These are phyloP conservation scores for Rhaphigaster nebulosa DNA, from an alignment of 2,888 invertebrate genomes.

Conservation along the genomic window DNA sequence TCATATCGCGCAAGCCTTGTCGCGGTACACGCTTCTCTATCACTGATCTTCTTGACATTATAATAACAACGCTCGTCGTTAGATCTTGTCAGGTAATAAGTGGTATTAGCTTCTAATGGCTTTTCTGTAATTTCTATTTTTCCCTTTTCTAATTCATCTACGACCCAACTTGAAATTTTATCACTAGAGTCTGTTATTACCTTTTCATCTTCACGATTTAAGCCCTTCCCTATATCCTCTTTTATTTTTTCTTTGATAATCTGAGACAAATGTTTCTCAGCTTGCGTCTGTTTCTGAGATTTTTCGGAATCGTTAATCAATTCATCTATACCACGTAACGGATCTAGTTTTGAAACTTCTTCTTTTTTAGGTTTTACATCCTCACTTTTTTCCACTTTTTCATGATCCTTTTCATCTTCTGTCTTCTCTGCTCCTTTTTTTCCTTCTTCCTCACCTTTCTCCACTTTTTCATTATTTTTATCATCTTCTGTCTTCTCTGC, in stretches of 20 bases:
- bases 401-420: background rate
- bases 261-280: background rate
- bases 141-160: background rate
- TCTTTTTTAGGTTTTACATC: background rate
- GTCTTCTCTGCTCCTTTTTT: background rate
- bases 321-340: too few relatives aligned
- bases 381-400: background rate
- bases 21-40: background rate
- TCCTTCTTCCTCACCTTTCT: background rate
- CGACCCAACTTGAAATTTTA: background rate
- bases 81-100: background rate
- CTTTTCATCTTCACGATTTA: background rate
- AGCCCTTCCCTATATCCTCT: background rate
- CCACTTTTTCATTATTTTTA: background rate
- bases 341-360: too few relatives aligned
- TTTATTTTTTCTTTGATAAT: background rate
- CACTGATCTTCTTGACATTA: background rate
- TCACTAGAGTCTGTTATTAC: background rate
- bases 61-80: constrained; percentile 32
- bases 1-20: background rate
- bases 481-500: background rate
- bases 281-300: too few relatives aligned
- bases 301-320: too few relatives aligned
- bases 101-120: background rate
- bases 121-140: background rate